A percentile compares a stretch with the other conserved stretches of the same genome.
Evolutionary conservation across 2,797 vertebrate species (phyloP).

Genomic region (Poeciliopsis gracilis): DNA sequence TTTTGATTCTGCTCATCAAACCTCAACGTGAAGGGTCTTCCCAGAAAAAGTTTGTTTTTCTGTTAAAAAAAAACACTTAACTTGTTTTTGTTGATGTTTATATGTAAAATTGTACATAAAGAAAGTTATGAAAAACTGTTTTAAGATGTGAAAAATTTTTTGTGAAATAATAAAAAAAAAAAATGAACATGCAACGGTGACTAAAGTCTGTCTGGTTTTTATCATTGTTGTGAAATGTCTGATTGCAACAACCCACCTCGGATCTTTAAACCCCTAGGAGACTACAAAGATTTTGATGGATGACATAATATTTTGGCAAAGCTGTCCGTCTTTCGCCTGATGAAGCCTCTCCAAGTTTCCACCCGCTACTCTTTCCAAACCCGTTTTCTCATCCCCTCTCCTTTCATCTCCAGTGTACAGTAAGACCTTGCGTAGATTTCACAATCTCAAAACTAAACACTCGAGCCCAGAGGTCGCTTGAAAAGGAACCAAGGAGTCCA

Average conservation of each 20-base stretch:
- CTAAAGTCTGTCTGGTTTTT: constrained; percentile 24
- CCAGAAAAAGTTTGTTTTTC: constrained; percentile 45
- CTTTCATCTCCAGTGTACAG: constrained; percentile 62
- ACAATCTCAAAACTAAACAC: constrained; percentile 73
- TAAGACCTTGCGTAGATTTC: constrained; percentile 66
- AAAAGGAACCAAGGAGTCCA: constrained; percentile 47
- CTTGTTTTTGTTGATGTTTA: constrained; percentile 69
- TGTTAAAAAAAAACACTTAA: constrained; percentile 47
- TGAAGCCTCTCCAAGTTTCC: constrained; percentile 36
- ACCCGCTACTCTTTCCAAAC: constrained; percentile 44
- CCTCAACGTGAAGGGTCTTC: constrained; percentile 57
- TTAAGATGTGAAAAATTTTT: constrained; percentile 73
- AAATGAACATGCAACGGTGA: constrained; percentile 52
- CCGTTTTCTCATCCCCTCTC: constrained; percentile 44
- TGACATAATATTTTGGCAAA: constrained; percentile 54
- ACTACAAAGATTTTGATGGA: constrained; percentile 37
- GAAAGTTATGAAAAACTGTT: constrained; percentile 78
- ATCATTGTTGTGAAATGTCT: constrained; percentile 6
- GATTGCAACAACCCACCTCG: constrained; percentile 3
- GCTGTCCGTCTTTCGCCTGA: constrained; percentile 17
- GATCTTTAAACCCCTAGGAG: constrained; percentile 22
- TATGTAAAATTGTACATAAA: constrained; percentile 83
- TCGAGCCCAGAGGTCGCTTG: constrained; percentile 37
- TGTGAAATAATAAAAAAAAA: constrained; percentile 58
- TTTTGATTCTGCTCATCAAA: constrained; percentile 39